Conservation (phyloP, 2,797 vertebrate genomes). For the Diglossa cyanea region DNA sequence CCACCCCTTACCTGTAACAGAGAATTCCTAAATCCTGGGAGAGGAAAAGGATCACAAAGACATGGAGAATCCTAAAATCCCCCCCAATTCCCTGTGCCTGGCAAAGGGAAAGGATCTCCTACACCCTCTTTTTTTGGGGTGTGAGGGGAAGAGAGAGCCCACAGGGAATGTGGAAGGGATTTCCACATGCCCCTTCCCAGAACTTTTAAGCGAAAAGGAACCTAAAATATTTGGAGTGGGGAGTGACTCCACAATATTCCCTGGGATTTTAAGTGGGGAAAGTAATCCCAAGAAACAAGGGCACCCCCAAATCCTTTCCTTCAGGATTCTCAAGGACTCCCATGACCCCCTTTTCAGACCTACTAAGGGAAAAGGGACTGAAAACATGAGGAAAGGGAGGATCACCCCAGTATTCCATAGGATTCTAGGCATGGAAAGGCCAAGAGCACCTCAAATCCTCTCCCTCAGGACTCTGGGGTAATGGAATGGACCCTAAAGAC, state of each 20-base stretch:
- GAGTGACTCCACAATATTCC: fast-evolving
- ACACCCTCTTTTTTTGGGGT: neutral
- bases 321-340: fast-evolving
- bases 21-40: fast-evolving
- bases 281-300: neutral
- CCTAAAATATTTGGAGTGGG: fast-evolving
- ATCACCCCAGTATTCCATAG: fast-evolving
- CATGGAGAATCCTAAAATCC: fast-evolving
- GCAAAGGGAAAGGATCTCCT: neutral
- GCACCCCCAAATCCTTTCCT: neutral
- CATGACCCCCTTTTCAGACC: fast-evolving
- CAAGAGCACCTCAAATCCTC: neutral
- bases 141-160: fast-evolving
- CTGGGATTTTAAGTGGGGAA: fast-evolving
- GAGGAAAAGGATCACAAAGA: fast-evolving
- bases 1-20: fast-evolving
- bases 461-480: neutral
- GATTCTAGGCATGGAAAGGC: fast-evolving
- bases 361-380: fast-evolving
- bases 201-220: fast-evolving
- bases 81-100: fast-evolving
- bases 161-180: fast-evolving
- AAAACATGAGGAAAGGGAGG: fast-evolving
- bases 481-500: fast-evolving
- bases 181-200: neutral